Percentiles rank a stretch among this genome's conserved stretches.
These are phyloP conservation scores for Melanostoma scalare DNA, from an alignment of 2,888 invertebrate species.

Conservation along the genomic window DNA sequence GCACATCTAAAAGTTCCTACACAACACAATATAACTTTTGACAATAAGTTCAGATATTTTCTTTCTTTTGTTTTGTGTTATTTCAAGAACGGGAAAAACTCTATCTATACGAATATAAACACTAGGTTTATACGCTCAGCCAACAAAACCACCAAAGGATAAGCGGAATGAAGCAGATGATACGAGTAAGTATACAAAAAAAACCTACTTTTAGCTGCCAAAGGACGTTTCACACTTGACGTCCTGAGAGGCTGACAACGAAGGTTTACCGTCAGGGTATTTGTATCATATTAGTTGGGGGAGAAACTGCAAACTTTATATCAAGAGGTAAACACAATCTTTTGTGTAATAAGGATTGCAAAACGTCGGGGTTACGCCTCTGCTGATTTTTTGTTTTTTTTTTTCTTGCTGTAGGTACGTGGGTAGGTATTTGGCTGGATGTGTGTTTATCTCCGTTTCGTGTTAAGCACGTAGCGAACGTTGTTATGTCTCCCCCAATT, in stretches of 20 bases:
- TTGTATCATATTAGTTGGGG: constrained; percentile 10
- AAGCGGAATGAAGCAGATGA: constrained; percentile 18
- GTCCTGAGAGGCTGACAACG: constrained; percentile 25
- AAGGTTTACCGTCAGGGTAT: constrained; percentile 15
- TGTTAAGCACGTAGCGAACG: constrained; percentile 41
- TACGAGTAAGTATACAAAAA: not conserved
- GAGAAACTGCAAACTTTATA: constrained; percentile 42
- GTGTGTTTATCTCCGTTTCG: constrained; percentile 58
- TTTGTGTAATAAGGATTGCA: constrained; percentile 56
- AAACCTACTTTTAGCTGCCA: constrained; percentile 12
- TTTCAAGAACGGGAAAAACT: constrained; percentile 13
- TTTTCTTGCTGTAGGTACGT: constrained; percentile 1
- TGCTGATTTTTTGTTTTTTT: constrained; percentile 34
- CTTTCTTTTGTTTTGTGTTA: not conserved
- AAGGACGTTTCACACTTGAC: constrained; percentile 65
- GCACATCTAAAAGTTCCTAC: constrained; percentile 47
- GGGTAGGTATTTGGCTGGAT: constrained; percentile 23
- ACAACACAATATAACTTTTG: constrained; percentile 20
- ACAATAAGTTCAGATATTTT: constrained; percentile 43
- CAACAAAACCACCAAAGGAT: constrained; percentile 26
- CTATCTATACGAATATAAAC: constrained; percentile 13
- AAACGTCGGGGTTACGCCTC: constrained; percentile 48
- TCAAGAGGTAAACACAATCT: constrained; percentile 54
- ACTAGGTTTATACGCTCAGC: constrained; percentile 41
- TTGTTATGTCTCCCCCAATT: constrained; percentile 19